phyloP scores from a whole-genome alignment of 2,888 invertebrate species.

The Mythimna ferrago region DNA sequence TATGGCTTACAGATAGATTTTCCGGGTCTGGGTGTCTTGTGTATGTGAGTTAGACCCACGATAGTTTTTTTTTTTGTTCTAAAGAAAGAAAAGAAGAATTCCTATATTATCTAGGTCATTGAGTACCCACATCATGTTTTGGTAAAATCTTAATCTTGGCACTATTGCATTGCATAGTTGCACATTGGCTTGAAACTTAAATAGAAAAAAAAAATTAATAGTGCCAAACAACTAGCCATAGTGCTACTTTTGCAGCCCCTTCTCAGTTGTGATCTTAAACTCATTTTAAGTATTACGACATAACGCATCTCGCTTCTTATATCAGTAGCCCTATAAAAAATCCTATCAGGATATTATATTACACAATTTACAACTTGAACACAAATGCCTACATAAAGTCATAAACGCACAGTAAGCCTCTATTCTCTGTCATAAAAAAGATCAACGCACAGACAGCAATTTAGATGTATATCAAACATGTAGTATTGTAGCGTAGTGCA shows the following conservation, averaged over 20 bases:
- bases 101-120: background rate
- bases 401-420: constrained; percentile 51
- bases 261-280: constrained; percentile 26
- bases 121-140: background rate
- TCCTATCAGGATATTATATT: constrained; percentile 51
- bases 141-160: background rate
- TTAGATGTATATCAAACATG: constrained; percentile 54
- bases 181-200: constrained; percentile 13
- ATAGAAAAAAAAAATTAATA: background rate
- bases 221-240: background rate
- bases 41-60: no score
- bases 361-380: constrained; percentile 57
- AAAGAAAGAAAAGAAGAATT: background rate
- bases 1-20: no score
- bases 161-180: background rate
- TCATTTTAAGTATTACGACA: constrained; percentile 31
- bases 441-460: constrained; percentile 57
- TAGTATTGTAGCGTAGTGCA: constrained; percentile 36
- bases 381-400: constrained; percentile 56
- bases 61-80: no score
- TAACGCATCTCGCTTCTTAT: constrained; percentile 6
- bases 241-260: background rate
- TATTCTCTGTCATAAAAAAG: constrained; percentile 58
- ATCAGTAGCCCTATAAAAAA: constrained; percentile 46
- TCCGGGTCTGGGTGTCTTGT: no score